Evolutionary conservation across 2,113 vertebrate species (phyloP).

Genomic region (Dolichallabes microphthalmus): DNA sequence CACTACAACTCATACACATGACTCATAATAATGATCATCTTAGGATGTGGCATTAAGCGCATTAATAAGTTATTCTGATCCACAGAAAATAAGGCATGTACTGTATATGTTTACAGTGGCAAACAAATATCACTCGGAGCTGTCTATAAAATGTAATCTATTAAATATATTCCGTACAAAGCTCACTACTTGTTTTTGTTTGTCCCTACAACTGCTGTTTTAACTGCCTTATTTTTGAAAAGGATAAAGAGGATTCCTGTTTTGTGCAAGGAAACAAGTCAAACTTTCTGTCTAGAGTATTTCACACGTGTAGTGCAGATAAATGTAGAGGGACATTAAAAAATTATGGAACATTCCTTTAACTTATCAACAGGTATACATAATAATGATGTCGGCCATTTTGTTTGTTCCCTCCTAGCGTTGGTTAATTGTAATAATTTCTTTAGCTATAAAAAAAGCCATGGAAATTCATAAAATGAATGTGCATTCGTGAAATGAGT

Average conservation of each 20-base stretch:
- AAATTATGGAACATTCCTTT: background rate
- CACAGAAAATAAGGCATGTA: background rate
- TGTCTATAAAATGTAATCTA: background rate
- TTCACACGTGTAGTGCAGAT: background rate
- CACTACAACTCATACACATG: background rate
- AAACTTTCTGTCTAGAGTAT: background rate
- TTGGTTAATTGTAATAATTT: background rate
- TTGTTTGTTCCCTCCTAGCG: background rate
- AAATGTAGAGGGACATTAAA: background rate
- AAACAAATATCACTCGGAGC: background rate
- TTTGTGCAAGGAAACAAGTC: background rate
- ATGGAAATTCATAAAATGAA: background rate
- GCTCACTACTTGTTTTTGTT: background rate
- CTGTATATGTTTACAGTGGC: background rate
- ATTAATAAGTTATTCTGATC: background rate
- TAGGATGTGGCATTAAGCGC: background rate
- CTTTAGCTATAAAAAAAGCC: background rate
- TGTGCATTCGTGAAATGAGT: background rate
- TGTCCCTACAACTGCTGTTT: background rate
- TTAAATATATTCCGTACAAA: background rate
- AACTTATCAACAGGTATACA: no score
- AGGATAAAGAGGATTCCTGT: background rate
- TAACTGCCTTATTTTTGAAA: background rate
- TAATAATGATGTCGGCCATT: background rate
- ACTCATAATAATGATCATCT: background rate